These are phyloP conservation scores for Xanthia togata DNA, from an alignment of 2,888 invertebrate species.

Conservation along the genomic window DNA sequence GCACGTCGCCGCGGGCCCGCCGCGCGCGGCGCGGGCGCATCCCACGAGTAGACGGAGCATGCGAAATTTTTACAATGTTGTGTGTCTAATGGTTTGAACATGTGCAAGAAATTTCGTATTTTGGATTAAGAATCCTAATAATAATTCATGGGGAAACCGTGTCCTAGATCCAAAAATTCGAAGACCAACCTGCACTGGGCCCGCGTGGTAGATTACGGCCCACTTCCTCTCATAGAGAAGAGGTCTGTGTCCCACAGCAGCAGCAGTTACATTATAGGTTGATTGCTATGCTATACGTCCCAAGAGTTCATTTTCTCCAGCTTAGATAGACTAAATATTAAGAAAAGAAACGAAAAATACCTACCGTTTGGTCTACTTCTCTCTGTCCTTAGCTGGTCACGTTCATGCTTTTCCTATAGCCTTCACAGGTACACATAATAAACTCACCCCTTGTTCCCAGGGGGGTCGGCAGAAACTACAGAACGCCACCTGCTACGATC, in stretches of 20 bases:
- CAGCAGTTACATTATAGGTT: too few relatives aligned
- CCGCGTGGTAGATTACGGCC: too few relatives aligned
- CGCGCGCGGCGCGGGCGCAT: slow-evolving; percentile 75
- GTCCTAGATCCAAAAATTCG: too few relatives aligned
- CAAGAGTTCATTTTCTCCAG: background rate
- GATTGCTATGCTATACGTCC: background rate
- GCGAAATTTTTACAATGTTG: slow-evolving; percentile 43
- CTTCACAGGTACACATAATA: background rate
- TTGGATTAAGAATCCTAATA: background rate
- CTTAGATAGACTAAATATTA: background rate
- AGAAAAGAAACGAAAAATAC: background rate
- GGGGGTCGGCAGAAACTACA: too few relatives aligned
- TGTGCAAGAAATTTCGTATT: background rate
- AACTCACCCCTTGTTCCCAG: too few relatives aligned
- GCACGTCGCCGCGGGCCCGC: slow-evolving; percentile 88
- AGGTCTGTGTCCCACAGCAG: too few relatives aligned
- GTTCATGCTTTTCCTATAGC: background rate
- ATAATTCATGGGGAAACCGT: too few relatives aligned
- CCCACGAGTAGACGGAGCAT: slow-evolving; percentile 69
- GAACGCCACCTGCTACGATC: too few relatives aligned
- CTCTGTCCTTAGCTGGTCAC: background rate
- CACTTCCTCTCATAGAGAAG: too few relatives aligned
- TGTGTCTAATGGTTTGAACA: slow-evolving; percentile 17
- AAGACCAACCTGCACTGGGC: too few relatives aligned
- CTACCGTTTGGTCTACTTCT: background rate